These are phyloP conservation scores for Rhinolophus ferrumequinum DNA, from an alignment of 2,113 vertebrate species.

Conservation along the genomic window DNA sequence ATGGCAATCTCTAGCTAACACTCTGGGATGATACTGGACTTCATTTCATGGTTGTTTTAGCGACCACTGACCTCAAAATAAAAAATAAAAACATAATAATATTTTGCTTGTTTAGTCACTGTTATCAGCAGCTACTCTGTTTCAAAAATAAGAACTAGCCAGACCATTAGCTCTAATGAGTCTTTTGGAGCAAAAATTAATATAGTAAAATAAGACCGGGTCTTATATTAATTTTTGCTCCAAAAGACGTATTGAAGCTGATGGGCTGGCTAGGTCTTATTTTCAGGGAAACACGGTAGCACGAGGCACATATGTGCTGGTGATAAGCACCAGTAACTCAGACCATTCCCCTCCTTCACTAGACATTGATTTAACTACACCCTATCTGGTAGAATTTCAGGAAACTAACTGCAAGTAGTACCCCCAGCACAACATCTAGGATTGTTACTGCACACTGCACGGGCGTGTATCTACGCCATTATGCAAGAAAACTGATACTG, in stretches of 20 bases:
- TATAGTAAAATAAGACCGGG: too few species aligned
- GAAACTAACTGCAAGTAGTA: neutral
- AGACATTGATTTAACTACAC: slow-evolving; percentile 39
- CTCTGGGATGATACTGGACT: neutral
- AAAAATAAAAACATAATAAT: neutral
- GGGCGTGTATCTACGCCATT: neutral
- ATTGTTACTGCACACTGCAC: neutral
- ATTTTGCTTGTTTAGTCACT: neutral
- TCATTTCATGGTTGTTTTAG: neutral
- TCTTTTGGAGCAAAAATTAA: too few species aligned
- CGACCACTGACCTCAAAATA: neutral
- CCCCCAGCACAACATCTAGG: neutral
- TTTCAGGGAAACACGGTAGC: neutral
- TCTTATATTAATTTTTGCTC: too few species aligned
- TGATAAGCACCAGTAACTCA: neutral
- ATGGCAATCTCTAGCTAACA: neutral
- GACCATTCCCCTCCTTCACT: neutral
- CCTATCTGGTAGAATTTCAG: neutral
- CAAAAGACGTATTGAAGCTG: too few species aligned
- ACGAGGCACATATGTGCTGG: neutral
- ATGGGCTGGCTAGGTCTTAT: too few species aligned
- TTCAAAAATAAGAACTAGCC: too few species aligned
- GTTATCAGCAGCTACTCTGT: neutral
- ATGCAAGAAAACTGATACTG: neutral
- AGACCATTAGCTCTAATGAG: too few species aligned